Base-by-base conservation (phyloP, 1,140 invertebrate species). In the Platorchestia sp. region DNA sequence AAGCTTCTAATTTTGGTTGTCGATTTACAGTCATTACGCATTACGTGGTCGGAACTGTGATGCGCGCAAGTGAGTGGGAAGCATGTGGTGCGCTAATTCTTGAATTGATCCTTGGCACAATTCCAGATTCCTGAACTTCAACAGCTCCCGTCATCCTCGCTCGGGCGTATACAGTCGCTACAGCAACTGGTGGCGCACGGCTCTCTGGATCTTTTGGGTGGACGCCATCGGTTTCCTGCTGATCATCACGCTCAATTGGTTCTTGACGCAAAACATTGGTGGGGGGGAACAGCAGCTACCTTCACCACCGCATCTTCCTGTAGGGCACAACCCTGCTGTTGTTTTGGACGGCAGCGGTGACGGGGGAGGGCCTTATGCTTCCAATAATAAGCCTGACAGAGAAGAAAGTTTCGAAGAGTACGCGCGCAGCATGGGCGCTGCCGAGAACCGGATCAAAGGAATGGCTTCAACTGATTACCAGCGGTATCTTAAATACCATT, bases 131-230 rank as follows among this genome's bases (percentile, higher is more conserved):
- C 45, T 93, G 91, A 93, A 93, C 45, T 93, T 93, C 91, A 47
- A 45, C 91, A 93, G 91, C 91, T 10, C 91, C 40, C 91, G 91
- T 36, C 91, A 93, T 44, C 91, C 91, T 45, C 91, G 91, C 91
- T 93, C 91, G 43, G 91, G 91, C 43, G 91, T 93, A 19, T 93
- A 93, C 45, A 93, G 19, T 16, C 91, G 91, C 91, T 93, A 93
- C 91, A 93, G 91, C 91, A 93, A 93, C 91, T 93, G 91, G 91
- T 93, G 91, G 91, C 91, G 91, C 91, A 93, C 91, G 91, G 91
- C 91, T 5, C 91, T 93, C 45, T 93, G 91, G 91, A 93, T 93
- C 43, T 93, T 93, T 44, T 93, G 91, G 91, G 91, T 93, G 45
- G 91, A 93, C 91, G 91, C 91, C 44, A 93, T 93, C 6, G 91